Evolutionary conservation across 2,113 vertebrate species (phyloP).

Genomic region (Paramisgurnus dabryanus): DNA sequence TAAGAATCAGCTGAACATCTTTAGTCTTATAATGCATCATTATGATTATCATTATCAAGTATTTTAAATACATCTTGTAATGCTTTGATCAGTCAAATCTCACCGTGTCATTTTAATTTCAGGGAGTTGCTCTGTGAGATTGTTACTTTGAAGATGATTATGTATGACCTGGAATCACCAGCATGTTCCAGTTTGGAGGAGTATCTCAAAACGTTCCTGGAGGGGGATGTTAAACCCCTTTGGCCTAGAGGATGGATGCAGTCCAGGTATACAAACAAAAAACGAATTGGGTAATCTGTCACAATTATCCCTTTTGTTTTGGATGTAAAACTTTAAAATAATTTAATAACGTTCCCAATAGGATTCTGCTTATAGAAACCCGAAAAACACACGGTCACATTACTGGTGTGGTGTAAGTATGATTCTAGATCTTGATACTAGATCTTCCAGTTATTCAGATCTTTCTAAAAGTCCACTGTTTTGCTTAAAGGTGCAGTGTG

Average conservation of each 20-base stretch:
- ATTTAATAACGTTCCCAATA: conserved; percentile 54
- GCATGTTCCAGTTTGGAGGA: conserved; percentile 82
- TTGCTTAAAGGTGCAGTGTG: too few relatives aligned
- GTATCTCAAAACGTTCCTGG: conserved; percentile 86
- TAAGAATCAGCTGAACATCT: too few relatives aligned
- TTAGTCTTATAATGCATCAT: not conserved
- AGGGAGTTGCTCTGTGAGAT: conserved; percentile 85
- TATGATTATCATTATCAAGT: too few relatives aligned
- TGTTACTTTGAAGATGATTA: conserved; percentile 82
- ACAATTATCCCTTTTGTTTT: not conserved
- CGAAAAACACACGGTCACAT: conserved; percentile 81
- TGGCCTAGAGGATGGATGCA: conserved; percentile 99
- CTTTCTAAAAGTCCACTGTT: conserved; percentile 75
- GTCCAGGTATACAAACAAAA: conserved; percentile 75
- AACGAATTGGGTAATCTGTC: not conserved
- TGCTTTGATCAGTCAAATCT: not conserved
- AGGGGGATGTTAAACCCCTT: conserved; percentile 86
- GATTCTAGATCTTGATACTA: conserved; percentile 67
- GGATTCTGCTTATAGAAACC: conserved; percentile 86
- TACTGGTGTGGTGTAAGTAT: conserved; percentile 70
- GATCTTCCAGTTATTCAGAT: conserved; percentile 80
- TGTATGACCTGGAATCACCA: conserved; percentile 76
- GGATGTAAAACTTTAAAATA: not conserved
- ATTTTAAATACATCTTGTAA: too few relatives aligned
- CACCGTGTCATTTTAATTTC: conserved; percentile 34